Base-by-base conservation (phyloP, 2,113 vertebrate species). In the Sialia sialis region DNA sequence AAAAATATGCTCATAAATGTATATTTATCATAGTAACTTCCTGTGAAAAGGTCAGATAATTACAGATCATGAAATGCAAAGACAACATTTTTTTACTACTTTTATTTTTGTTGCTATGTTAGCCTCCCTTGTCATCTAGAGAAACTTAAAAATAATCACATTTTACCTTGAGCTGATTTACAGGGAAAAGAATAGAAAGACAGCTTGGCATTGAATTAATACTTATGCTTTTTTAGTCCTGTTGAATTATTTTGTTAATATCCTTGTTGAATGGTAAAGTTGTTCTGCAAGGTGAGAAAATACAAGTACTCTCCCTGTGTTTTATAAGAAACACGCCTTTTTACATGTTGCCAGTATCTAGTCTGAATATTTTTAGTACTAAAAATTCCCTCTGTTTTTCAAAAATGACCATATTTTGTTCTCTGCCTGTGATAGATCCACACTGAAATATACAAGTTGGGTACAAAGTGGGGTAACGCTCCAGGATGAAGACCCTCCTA, bases 231-330 rank as follows among this genome's bases (percentile, higher is more conserved):
- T 41, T 81, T 27, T 69, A 64, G 21, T n/a, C 27, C 20, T 16
- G 7, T 5, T 39, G n/a, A 79, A 72, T 76, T 54, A 51, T 63
- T 88, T 75, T 88, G 2, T 72, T 79, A 54, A 34, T 62, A 43
- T 30, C 2, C 7, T 1, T 86, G 5, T 51, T 72, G 18, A 72
- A 29, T 52, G 23, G 11, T 25, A 48, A 62, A 4, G 6, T 23
- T 56, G 6, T 17, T 51, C 36, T 85, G 23, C 49, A 76, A 93
- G 16, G 12, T 1, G 36, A 74, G 3, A 36, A 49, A 64, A 41
- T 30, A 14, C 34, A 63, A 32, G 0, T 6, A 2, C 4, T 18
- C 1, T 70, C 34, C 58, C 11, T 5, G 3, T 54, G 55, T 77
- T 88, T 85, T 69, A 19, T 17, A 30, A 81, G 18, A 91, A 87